phyloP scores from a whole-genome alignment of 1,140 invertebrate genomes.

The Penaeus indicus region DNA sequence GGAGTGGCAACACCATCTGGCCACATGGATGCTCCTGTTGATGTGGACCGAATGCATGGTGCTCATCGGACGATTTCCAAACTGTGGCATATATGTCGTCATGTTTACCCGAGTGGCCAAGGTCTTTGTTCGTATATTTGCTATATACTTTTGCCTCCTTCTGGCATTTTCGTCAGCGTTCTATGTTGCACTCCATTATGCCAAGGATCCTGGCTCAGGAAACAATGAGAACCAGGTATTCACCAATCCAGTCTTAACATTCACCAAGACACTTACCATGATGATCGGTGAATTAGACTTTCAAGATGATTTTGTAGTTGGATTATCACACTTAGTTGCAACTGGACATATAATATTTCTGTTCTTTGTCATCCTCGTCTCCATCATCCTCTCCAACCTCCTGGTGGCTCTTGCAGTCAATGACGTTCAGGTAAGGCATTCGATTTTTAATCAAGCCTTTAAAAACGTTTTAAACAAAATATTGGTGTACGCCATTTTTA shows the following conservation, averaged over 20 bases:
- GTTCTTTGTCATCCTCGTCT: slow-evolving; percentile 76
- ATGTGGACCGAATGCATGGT: slow-evolving; percentile 74
- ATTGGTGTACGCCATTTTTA: no score
- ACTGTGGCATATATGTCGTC: slow-evolving; percentile 66
- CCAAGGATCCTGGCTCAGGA: neutral
- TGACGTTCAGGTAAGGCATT: slow-evolving; percentile 71
- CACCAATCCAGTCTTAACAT: slow-evolving; percentile 70
- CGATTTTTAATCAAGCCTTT: neutral
- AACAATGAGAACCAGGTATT: slow-evolving; percentile 69
- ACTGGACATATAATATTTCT: slow-evolving; percentile 74
- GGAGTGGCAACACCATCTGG: slow-evolving; percentile 72
- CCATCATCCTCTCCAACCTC: slow-evolving; percentile 77
- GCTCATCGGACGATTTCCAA: slow-evolving; percentile 71
- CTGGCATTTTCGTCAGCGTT: slow-evolving; percentile 75
- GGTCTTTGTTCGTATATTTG: slow-evolving; percentile 69
- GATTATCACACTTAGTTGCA: slow-evolving; percentile 68
- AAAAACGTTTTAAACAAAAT: no score
- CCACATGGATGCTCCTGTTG: slow-evolving; percentile 73
- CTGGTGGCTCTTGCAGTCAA: slow-evolving; percentile 78
- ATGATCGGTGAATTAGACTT: slow-evolving; percentile 77
- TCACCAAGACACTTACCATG: slow-evolving; percentile 75
- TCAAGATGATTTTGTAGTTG: slow-evolving; percentile 70
- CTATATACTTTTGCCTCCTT: slow-evolving; percentile 74
- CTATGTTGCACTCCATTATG: slow-evolving; percentile 71
- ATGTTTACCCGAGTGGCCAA: slow-evolving; percentile 67